Base-by-base conservation (phyloP, 2,888 invertebrate genomes). In the Exephanes ischioxanthus region DNA sequence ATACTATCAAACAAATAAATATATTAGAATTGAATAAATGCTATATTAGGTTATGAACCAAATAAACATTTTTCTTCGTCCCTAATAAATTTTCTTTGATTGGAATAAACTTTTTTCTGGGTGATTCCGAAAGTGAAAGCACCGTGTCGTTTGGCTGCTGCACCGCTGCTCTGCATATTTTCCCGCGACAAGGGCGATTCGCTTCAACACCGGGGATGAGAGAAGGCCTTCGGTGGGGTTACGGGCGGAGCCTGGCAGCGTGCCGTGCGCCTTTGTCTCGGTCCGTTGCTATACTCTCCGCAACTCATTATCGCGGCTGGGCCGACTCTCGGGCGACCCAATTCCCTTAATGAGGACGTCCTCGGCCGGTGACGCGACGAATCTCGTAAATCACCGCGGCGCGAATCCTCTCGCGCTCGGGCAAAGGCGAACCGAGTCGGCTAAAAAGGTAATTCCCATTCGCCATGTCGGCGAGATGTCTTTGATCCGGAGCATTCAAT, bases 301-400 rank as follows among this genome's bases (percentile, higher is more conserved):
- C 78, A 77, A 87, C 86, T 90, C 91, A 90, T 91, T 91, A 90
- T 90, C 88, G 85, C 85, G 83, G 80, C 77, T 83, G 73, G 78
- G 73, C 83, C 70, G 79, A 66, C 53, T 53, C 75, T 48, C 80
- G 67, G 76, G 87, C 86, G 90, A 91, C 90, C 91, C 87, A 89
- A 90, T 90, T 91, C 83, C 86, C 87, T 89, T 91, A 90, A 91
- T 90, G 91, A 91, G 90, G 79, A 85, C 86, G 87, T 87, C 85
- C 87, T 87, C 87, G 80, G 22, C 71, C 66, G 66, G 63, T 73
- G 77, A 83, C 73, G 77, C 73, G 77, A 86, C 37, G 77, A 86
- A 83, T 83, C 80, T 86, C 86, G 83, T 83, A 85, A 85, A 83
- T 85, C 85, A 85, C 73, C 67, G 72, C 85, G 71, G 16, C 77